A percentile compares a stretch with the other conserved stretches of the same genome.
phyloP scores from a whole-genome alignment of 2,113 vertebrate species.

The Gambusia affinis region DNA sequence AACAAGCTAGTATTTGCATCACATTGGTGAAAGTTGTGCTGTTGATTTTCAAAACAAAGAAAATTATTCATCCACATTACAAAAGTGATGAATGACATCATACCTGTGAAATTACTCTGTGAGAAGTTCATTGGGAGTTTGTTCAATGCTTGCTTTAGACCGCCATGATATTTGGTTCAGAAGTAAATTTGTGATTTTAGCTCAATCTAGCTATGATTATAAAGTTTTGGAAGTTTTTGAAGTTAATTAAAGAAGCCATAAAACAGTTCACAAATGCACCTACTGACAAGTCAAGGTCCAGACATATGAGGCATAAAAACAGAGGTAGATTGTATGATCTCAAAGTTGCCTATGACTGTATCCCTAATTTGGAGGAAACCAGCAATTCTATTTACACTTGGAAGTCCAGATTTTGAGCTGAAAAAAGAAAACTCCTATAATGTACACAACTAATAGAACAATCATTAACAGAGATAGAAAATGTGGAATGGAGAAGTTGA shows the following conservation, averaged over 20 bases:
- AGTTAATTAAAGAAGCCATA: too few relatives aligned
- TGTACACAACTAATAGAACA: too few relatives aligned
- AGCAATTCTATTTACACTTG: too few relatives aligned
- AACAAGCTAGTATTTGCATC: conserved; percentile 44
- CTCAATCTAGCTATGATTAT: too few relatives aligned
- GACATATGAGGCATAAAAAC: not conserved
- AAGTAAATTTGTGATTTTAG: too few relatives aligned
- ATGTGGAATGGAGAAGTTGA: too few relatives aligned
- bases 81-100: not conserved
- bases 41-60: not conserved
- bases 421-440: too few relatives aligned
- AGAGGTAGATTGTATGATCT: not conserved
- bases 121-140: not conserved
- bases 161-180: not conserved
- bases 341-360: not conserved
- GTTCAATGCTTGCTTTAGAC: not conserved
- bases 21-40: conserved; percentile 15
- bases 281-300: not conserved
- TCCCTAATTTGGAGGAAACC: too few relatives aligned
- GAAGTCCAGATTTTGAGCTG: too few relatives aligned
- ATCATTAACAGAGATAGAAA: too few relatives aligned
- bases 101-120: not conserved
- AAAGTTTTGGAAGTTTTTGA: too few relatives aligned
- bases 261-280: too few relatives aligned
- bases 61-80: not conserved